Conservation (phyloP, 92 coral and sea anemone genomes). For the Zoanthus sociatus region DNA sequence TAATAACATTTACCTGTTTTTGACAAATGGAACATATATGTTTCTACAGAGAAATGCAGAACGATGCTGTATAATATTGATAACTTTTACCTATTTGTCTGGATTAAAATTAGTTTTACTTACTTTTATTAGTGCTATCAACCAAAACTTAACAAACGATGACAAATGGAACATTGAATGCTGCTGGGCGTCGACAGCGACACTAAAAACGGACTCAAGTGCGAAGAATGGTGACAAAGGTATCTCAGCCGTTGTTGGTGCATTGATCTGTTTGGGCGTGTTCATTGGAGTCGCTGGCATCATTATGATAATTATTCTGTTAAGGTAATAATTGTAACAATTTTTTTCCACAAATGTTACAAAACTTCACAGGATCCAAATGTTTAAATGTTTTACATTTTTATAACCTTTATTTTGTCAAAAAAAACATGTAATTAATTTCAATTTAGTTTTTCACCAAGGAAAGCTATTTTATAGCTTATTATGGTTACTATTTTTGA, state of each 20-base stretch:
- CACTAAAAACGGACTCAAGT: background rate
- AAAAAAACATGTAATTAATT: too few relatives aligned
- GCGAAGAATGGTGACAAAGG: slow-evolving; percentile 40
- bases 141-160: background rate
- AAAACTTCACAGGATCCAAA: too few relatives aligned
- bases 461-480: too few relatives aligned
- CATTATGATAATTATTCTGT: slow-evolving; percentile 67
- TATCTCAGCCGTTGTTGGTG: slow-evolving; percentile 73
- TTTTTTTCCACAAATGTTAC: background rate
- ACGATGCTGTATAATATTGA: background rate
- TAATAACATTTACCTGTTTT: too few relatives aligned
- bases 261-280: slow-evolving; percentile 76
- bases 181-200: slow-evolving; percentile 24
- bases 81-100: too few relatives aligned
- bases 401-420: too few relatives aligned
- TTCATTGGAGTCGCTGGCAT: slow-evolving; percentile 79
- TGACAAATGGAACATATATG: too few relatives aligned
- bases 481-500: too few relatives aligned
- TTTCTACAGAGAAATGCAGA: too few relatives aligned
- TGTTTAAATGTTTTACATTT: too few relatives aligned
- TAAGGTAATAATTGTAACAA: slow-evolving; percentile 49
- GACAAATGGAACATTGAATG: slow-evolving; percentile 26
- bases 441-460: too few relatives aligned
- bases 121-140: slow-evolving; percentile 13
- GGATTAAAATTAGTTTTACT: too few relatives aligned